phyloP scores from a whole-genome alignment of 92 coral and sea anemone genomes.

The Zoanthus sansibaricus region DNA sequence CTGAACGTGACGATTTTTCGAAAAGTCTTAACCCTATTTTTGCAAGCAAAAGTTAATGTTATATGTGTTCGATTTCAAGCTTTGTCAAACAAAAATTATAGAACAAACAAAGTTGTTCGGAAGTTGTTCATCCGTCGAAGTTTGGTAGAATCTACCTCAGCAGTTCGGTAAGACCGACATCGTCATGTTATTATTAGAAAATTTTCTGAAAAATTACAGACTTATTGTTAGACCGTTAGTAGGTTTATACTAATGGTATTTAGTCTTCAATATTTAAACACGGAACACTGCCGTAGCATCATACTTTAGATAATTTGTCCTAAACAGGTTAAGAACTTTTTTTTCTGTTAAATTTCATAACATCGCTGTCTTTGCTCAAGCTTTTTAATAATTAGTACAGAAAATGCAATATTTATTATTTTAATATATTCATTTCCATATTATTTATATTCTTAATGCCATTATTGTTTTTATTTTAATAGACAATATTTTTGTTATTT shows the following conservation, averaged over 20 bases:
- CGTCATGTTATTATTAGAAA: neutral
- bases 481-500: neutral
- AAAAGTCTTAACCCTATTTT: neutral
- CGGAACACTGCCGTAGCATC: too few species aligned
- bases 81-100: neutral
- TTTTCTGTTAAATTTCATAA: neutral
- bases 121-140: neutral
- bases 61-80: neutral
- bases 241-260: neutral
- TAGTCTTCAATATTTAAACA: neutral
- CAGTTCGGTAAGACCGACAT: neutral
- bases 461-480: neutral
- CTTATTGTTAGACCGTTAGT: neutral
- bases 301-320: too few species aligned
- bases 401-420: neutral
- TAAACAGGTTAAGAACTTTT: neutral
- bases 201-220: neutral
- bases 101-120: conserved; percentile 3
- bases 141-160: conserved; percentile 9
- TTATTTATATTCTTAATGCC: neutral
- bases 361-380: neutral
- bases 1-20: neutral
- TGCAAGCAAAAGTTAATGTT: neutral
- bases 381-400: neutral
- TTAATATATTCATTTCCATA: neutral